Evolutionary conservation across 2,888 invertebrate genomes (phyloP), one percentile per base, ranked within the genome.

Genomic region (Chymomyza procnemis): DNA sequence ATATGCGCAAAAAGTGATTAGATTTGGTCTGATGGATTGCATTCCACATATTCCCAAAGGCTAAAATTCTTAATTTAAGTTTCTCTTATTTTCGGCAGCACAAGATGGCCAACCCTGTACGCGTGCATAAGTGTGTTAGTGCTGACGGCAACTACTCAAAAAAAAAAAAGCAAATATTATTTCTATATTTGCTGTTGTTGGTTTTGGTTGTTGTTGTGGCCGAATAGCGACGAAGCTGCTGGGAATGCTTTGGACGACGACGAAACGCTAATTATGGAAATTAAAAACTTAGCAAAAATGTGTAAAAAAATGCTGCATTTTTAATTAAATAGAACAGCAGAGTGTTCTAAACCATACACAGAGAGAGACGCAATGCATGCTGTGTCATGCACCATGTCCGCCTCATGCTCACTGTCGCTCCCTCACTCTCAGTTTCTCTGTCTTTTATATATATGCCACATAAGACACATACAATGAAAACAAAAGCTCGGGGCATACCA

Each of bases 201-300:
- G n/a, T n/a, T n/a, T n/a, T n/a, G n/a, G n/a, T 48, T 48, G 18
- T 12, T 12, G 34, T 41, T 41, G 34, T 12, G 34, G 34, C 34
- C 34, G 34, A 41, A 41, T 41, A 12, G 12, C 34, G 34, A 41
- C 34, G 9, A 26, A 41, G 52, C 22, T 22, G 48, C 16, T 61
- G 52, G 22, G 57, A 48, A 47, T 52, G 54, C 30, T 30, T n/a
- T n/a, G n/a, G 26, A 55, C 67, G 73, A 61, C 67, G 67, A 62
- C 81, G 75, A 64, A 80, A 69, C 78, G 81, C 83, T 83, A 83
- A 83, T 83, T 83, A 83, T 86, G 83, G 84, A 83, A 83, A 83
- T 83, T 84, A 84, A 84, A 86, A 84, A 84, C 86, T 84, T 84
- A 71, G 85, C 72, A 21, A 78, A 83, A 75, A 79, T 79, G 77